Evolutionary conservation across 1,140 invertebrate genomes (phyloP).

Genomic region (Druon quercuslanigerum): DNA sequence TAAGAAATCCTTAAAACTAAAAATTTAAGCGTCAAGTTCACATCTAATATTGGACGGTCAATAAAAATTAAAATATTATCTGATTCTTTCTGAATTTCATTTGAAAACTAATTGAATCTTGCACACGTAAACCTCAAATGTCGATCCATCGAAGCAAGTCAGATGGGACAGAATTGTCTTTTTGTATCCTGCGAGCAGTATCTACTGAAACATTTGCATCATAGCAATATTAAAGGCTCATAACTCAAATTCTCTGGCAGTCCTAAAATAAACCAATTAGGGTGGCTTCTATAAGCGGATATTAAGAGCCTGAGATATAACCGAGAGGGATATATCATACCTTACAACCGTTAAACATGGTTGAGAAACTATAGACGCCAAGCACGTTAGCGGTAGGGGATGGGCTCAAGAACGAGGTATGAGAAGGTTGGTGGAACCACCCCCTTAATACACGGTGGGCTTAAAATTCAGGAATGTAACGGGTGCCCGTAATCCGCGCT

Average conservation of each 20-base stretch:
- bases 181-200: not conserved
- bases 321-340: conserved; percentile 31
- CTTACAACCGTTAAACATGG: conserved; percentile 29
- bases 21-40: too few relatives aligned
- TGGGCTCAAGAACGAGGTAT: conserved; percentile 1
- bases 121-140: too few relatives aligned
- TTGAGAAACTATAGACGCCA: conserved; percentile 32
- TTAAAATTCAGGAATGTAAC: conserved; percentile 40
- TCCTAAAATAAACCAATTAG: conserved; percentile 49
- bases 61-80: too few relatives aligned
- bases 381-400: conserved; percentile 3
- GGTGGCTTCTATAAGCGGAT: conserved; percentile 40
- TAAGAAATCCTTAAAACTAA: too few relatives aligned
- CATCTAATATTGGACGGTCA: too few relatives aligned
- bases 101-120: too few relatives aligned
- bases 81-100: too few relatives aligned
- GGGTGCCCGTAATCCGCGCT: conserved; percentile 28
- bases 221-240: conserved; percentile 38
- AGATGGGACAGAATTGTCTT: too few relatives aligned
- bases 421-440: not conserved
- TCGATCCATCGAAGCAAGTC: too few relatives aligned
- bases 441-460: conserved; percentile 13
- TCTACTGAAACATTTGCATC: not conserved
- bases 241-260: conserved; percentile 44
- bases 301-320: conserved; percentile 43